phyloP scores from a whole-genome alignment of 2,888 invertebrate species.

The Syrista parreyssii region DNA sequence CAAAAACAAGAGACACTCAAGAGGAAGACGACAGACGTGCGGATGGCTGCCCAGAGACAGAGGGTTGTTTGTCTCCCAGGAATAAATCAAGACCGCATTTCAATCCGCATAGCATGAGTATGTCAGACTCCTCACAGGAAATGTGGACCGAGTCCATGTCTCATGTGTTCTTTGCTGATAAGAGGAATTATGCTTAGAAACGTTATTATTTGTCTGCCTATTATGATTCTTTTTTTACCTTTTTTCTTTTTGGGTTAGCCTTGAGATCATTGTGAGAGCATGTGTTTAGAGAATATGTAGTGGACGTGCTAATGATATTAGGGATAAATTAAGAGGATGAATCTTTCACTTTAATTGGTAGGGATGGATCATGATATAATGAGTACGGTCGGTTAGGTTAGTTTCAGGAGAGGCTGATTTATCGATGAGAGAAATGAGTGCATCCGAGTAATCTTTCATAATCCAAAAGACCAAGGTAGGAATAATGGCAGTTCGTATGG shows the following conservation, averaged over 20 bases:
- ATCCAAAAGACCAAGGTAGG: not conserved
- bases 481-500: not conserved
- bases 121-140: not conserved
- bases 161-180: constrained; percentile 60
- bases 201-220: constrained; percentile 24
- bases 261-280: not conserved
- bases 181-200: constrained; percentile 56
- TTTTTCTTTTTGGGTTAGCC: constrained; percentile 2
- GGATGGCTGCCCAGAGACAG: constrained; percentile 31
- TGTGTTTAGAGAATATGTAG: too few relatives aligned
- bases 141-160: not conserved
- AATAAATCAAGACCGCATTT: not conserved
- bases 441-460: not conserved
- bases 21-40: constrained; percentile 22
- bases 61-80: constrained; percentile 22
- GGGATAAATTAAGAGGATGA: too few relatives aligned
- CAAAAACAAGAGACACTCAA: constrained; percentile 47
- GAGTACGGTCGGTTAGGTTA: not conserved
- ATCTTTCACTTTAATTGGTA: too few relatives aligned
- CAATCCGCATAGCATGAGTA: not conserved
- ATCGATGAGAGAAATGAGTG: not conserved
- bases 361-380: too few relatives aligned
- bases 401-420: not conserved
- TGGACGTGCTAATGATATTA: too few relatives aligned
- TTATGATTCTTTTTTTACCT: constrained; percentile 15